Base-by-base conservation (phyloP, 2,113 vertebrate genomes). In the Tenebrosternarchus preto region DNA sequence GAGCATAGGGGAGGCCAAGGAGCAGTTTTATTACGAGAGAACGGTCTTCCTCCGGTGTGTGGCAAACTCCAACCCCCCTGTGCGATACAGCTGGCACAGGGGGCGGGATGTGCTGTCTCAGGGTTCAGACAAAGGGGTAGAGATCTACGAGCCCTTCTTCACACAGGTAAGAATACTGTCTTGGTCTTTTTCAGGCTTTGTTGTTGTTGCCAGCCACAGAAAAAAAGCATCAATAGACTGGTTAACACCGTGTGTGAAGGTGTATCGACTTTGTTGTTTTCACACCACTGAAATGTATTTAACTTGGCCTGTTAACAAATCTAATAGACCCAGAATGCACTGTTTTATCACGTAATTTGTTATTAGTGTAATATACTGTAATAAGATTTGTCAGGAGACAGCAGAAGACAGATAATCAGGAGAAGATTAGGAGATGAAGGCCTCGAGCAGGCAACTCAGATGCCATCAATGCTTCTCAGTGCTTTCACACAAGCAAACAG, bases 61-160 rank as follows among this genome's bases (percentile, higher is more conserved):
- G 27, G 98, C 97, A 83, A 98, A 98, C 86, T 99, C 98, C 81
- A 99, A 99, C 78, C 98, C 98, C 0, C 97, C 98, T 0, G 96
- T 98, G 29, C 96, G 96, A 78, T 99, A 99, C 88, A 99, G 97
- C 91, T 99, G 98, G 98, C 93, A 96, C 33, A 95, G 97, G 0
- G 97, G 96, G 20, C 92, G 96, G 16, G 96, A 99, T 79, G 95
- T 98, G 0, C 89, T 99, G 81, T 94, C 98, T 0, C 98, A 99
- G 85, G 97, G 97, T 33, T 97, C 96, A 0, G 98, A 99, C 90
- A 98, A 99, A 86, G 98, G 97, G 0, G 97, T 99, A 69, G 97
- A 99, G 91, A 98, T 99, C 91, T 99, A 99, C 2, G 97, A 99
- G 86, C 98, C 98, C 61, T 98, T 99, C 93, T 99, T 99, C 89